phyloP scores from a whole-genome alignment of 2,888 invertebrate species.

The Megastigmus dorsalis region DNA sequence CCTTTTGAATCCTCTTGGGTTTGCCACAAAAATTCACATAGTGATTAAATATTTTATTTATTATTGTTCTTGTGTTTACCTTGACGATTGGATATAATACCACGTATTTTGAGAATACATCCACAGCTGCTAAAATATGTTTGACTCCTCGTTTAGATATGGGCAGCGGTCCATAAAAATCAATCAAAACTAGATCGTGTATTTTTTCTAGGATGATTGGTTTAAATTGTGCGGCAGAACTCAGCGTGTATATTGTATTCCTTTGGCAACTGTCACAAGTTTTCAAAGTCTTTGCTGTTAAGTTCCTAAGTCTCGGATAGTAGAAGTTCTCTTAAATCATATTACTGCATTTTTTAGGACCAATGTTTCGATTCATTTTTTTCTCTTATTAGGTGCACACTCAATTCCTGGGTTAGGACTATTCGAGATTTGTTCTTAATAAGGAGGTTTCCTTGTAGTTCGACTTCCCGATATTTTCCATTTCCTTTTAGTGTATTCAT shows the following conservation, averaged over 20 bases:
- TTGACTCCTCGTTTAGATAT: not conserved
- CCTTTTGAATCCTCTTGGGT: not conserved
- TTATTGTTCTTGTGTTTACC: too few species aligned
- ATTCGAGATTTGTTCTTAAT: too few species aligned
- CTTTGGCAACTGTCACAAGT: conserved; percentile 33
- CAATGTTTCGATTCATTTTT: conserved; percentile 11
- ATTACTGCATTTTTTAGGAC: not conserved
- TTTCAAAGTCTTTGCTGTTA: not conserved
- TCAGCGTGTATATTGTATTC: conserved; percentile 10
- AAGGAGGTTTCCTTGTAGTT: not conserved
- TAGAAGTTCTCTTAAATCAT: conserved; percentile 12
- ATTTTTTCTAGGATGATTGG: conserved; percentile 4
- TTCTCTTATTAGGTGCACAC: not conserved
- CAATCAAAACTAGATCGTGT: conserved; percentile 43
- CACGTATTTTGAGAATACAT: too few species aligned
- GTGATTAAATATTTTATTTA: too few species aligned
- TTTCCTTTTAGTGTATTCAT: not conserved
- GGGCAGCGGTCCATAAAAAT: conserved; percentile 54
- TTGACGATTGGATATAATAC: too few species aligned
- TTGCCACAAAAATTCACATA: conserved; percentile 3
- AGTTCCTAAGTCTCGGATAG: not conserved
- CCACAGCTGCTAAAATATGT: too few species aligned
- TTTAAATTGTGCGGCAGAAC: not conserved
- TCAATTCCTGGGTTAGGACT: too few species aligned
- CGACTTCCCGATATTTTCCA: not conserved